Evolutionary conservation across 2,888 invertebrate species (phyloP), one percentile per base, ranked within the genome.

Genomic region (Troides oblongomaculatus): DNA sequence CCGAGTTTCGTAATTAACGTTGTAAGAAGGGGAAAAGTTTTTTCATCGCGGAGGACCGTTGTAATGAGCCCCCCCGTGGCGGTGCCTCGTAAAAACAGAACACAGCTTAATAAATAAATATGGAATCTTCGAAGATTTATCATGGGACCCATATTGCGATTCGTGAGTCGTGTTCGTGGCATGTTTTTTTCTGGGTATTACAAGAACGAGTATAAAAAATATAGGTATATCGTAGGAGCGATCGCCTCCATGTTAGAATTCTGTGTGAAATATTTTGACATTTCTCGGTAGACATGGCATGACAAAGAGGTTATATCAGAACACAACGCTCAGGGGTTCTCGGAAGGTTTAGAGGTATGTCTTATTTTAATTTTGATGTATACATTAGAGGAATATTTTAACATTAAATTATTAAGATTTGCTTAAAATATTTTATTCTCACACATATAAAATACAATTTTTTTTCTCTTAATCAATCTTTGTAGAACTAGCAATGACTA

Each of bases 101-200:
- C 88, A 90, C 91, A 91, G 89, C 92, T 92, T 92, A 92, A 92
- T 92, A 91, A 91, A 91, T 91, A 90, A 90, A 90, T 85, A 80
- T 86, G 86, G 88, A 83, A 89, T 90, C 88, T 83, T 83, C 83
- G 84, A 89, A 91, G 90, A 92, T 92, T 92, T 92, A 92, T 90
- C 88, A 81, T 85, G 79, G 83, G 80, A 77, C 76, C 83, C 82
- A 83, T 86, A 88, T 88, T 88, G 88, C 87, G 82, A 87, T 85
- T 87, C 86, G 85, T 88, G 85, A 82, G 81, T 83, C 74, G 74
- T 74, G 79, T 82, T 79, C 72, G 80, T 79, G 84, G 83, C 85
- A 80, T 80, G 86, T 85, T 88, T 86, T 21, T 86, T 86, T 83
- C 83, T 72, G 73, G 77, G 73, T 78, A 80, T 77, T 76, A 72